phyloP scores from a whole-genome alignment of 2,113 vertebrate genomes.

The Xiphophorus hellerii region DNA sequence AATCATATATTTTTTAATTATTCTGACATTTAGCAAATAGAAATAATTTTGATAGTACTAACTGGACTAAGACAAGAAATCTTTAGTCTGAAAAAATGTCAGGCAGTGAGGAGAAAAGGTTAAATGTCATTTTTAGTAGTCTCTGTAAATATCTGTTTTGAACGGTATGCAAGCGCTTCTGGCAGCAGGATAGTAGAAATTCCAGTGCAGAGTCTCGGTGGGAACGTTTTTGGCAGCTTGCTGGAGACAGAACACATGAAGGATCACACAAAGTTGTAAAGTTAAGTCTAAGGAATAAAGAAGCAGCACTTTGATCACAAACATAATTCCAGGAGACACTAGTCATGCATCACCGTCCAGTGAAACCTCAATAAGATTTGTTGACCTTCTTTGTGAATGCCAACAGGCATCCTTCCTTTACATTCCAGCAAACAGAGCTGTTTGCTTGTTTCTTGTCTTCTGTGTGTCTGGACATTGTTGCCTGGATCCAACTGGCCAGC shows the following conservation, averaged over 20 bases:
- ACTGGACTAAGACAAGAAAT: neutral
- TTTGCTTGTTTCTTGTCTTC: slow-evolving; percentile 69
- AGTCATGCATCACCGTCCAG: slow-evolving; percentile 12
- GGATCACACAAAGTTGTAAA: slow-evolving; percentile 2
- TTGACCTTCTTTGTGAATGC: slow-evolving; percentile 64
- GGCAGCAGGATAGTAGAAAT: neutral
- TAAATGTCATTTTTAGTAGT: neutral
- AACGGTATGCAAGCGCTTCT: neutral
- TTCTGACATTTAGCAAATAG: neutral
- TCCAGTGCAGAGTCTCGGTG: neutral
- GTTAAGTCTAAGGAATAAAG: neutral
- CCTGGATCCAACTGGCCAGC: slow-evolving; percentile 77
- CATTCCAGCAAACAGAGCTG: slow-evolving; percentile 67
- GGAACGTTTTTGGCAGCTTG: neutral
- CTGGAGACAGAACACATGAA: neutral
- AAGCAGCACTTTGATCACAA: neutral
- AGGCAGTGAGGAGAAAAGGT: neutral
- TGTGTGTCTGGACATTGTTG: slow-evolving; percentile 64
- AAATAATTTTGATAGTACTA: neutral
- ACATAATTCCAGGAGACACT: slow-evolving; percentile 20
- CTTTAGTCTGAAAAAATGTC: neutral
- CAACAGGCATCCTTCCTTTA: slow-evolving; percentile 40
- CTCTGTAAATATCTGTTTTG: neutral
- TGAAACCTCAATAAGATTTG: slow-evolving; percentile 31
- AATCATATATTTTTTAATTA: neutral